These are phyloP conservation scores for Diadegma fenestrale DNA, from an alignment of 2,888 invertebrate species.

Conservation along the genomic window DNA sequence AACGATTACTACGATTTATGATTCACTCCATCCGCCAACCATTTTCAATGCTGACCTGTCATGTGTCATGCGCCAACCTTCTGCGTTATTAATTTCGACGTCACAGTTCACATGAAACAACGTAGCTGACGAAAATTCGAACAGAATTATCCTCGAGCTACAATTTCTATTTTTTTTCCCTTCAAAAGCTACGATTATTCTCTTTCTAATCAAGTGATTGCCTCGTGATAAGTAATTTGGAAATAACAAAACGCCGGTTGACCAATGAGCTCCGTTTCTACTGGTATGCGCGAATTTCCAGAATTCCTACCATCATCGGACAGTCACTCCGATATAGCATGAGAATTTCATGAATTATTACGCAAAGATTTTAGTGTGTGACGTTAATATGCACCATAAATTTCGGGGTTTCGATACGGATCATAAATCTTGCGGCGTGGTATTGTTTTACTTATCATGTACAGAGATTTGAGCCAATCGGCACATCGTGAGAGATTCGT, in stretches of 20 bases:
- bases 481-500: conserved; percentile 6
- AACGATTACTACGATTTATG: conserved; percentile 49
- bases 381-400: neutral
- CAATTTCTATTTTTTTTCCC: too few species aligned
- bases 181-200: too few species aligned
- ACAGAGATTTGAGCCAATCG: conserved; percentile 20
- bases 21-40: neutral
- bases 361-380: neutral
- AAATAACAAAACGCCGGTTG: too few species aligned
- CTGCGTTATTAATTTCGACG: conserved; percentile 30
- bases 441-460: neutral
- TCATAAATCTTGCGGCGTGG: neutral
- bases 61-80: neutral
- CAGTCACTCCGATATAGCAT: too few species aligned
- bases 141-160: neutral
- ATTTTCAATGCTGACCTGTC: conserved; percentile 6
- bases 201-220: too few species aligned
- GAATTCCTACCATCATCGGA: too few species aligned
- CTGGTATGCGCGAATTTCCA: too few species aligned
- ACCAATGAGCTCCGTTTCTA: too few species aligned
- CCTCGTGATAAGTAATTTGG: too few species aligned
- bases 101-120: neutral
- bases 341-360: neutral
- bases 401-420: neutral
- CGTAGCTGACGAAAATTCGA: neutral